Base-by-base conservation (phyloP, 30 jellyfish, hydroid and myxozoan species). In the Cassiopea andromeda region DNA sequence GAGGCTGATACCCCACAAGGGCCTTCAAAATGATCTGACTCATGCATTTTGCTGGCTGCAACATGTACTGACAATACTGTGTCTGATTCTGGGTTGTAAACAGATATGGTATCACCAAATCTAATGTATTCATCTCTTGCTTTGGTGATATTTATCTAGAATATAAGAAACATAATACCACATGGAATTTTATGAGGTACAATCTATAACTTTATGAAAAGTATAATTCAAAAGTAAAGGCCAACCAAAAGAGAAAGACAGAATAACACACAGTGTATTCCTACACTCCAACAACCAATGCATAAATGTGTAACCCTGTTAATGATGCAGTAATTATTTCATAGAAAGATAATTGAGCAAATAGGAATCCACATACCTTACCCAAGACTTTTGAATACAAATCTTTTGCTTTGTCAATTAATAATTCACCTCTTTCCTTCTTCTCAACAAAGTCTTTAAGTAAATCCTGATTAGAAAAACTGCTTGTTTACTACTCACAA, bases 1-100 rank as follows among this genome's bases (percentile, higher is more conserved):
- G 99, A 95, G 1, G 96, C 98, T 45, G 99, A 91, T 38, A 95
- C 98, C n/a, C 99, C 94, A 87, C 99, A 95, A 7, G 98, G 98
- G 38, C 96, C 96, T 48, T 89, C 91, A 66, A 94, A 75, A 19
- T 70, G 27, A 45, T 95, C 92, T 5, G 97, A 80, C 75, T 95
- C 98, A 72, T 86, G 98, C 45, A 95, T 78, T 67, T 89, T 95
- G 72, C 90, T 95, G 70, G 82, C 97, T 1, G 99, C 48, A 97
- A 95, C 79, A 75, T 92, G 88, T 1, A 95, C 95, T 48, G 99
- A 91, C 48, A 95, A 72, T 4, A 66, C 88, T 57, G 84, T 87
- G 67, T 95, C 97, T 6, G 74, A n/a, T 14, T 83, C 90, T 17
- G 96, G 96, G 82, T 91, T 91, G 50, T 91, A 91, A 46, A 95